These are phyloP conservation scores for Alligator sinensis DNA, from an alignment of 2,113 vertebrate species.

Conservation along the genomic window DNA sequence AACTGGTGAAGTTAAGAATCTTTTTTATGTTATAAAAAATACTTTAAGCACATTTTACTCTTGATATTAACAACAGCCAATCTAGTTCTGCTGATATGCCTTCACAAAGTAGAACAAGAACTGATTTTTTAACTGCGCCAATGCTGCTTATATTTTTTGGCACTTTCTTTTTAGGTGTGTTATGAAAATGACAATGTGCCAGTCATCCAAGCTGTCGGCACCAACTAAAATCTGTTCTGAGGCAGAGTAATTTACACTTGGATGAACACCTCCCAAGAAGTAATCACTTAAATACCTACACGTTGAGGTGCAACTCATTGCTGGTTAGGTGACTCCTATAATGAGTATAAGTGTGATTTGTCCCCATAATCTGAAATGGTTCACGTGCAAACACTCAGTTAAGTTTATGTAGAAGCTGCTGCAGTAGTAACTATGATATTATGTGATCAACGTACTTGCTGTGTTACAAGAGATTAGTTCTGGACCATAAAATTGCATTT, in stretches of 20 bases:
- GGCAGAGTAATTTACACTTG: constrained; percentile 81
- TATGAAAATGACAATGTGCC: constrained; percentile 84
- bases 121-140: constrained; percentile 43
- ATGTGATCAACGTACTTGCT: constrained; percentile 10
- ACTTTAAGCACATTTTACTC: not conserved
- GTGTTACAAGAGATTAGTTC: constrained; percentile 21
- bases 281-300: constrained; percentile 75
- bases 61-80: constrained; percentile 50
- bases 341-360: constrained; percentile 22
- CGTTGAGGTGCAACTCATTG: constrained; percentile 51
- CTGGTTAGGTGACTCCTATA: constrained; percentile 60
- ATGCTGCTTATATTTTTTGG: constrained; percentile 74
- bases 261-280: constrained; percentile 79
- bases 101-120: constrained; percentile 61
- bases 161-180: constrained; percentile 82
- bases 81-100: constrained; percentile 53
- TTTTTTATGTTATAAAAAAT: not conserved
- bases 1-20: not conserved
- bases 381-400: constrained; percentile 45
- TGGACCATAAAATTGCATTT: constrained; percentile 17
- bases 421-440: not conserved
- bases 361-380: constrained; percentile 47
- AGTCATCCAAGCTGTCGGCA: constrained; percentile 83
- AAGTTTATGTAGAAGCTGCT: constrained; percentile 22
- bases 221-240: constrained; percentile 78